Evolutionary conservation across 1,140 invertebrate genomes (phyloP).

Genomic region (Zophobas morio): DNA sequence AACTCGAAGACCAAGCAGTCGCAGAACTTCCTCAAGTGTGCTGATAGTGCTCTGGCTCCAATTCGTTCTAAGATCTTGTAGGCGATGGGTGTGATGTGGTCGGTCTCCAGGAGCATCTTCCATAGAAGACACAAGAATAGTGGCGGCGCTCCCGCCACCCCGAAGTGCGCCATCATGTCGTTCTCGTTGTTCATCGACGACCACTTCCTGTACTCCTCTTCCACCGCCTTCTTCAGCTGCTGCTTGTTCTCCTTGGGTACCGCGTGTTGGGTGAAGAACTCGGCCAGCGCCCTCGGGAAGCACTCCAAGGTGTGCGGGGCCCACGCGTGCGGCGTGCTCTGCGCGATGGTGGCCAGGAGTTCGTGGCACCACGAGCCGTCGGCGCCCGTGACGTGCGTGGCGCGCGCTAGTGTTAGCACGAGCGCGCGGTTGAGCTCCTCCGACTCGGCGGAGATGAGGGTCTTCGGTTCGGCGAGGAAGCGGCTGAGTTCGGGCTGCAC

Average conservation of each 20-base stretch:
- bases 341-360: conserved; percentile 90
- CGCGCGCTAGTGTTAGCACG: conserved; percentile 92
- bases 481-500: conserved; percentile 92
- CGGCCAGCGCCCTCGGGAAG: conserved; percentile 90
- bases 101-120: conserved; percentile 96
- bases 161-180: conserved; percentile 96
- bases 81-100: conserved; percentile 91
- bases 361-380: conserved; percentile 92
- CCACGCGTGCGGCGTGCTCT: conserved; percentile 95
- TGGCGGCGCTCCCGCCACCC: conserved; percentile 88
- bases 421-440: conserved; percentile 95
- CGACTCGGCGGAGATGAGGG: conserved; percentile 91
- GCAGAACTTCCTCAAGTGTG: conserved; percentile 93
- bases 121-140: conserved; percentile 94
- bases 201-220: conserved; percentile 97
- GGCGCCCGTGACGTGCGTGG: conserved; percentile 92
- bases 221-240: conserved; percentile 91
- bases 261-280: conserved; percentile 89
- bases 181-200: conserved; percentile 97
- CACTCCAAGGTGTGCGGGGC: conserved; percentile 92
- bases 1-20: conserved; percentile 96
- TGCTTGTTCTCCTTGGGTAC: conserved; percentile 92
- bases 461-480: conserved; percentile 90
- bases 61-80: conserved; percentile 96
- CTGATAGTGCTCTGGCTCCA: conserved; percentile 89